phyloP scores from a whole-genome alignment of 2,797 vertebrate genomes.

The Thaleichthys pacificus region DNA sequence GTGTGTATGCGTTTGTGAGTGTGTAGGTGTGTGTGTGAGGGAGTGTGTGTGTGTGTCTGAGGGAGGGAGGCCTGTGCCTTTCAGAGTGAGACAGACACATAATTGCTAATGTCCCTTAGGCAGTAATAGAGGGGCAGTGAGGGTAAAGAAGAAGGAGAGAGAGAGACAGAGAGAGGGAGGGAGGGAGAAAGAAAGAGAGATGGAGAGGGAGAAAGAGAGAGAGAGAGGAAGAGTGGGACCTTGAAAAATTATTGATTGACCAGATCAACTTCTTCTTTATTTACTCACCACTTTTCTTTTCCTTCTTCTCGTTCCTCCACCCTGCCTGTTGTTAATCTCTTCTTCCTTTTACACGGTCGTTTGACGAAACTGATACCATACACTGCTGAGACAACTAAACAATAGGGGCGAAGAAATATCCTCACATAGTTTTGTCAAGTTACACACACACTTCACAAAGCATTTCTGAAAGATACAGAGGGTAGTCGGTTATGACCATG shows the following conservation, averaged over 20 bases:
- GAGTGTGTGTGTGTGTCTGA: not conserved
- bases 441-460: not conserved
- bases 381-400: not conserved
- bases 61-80: slow-evolving; percentile 41
- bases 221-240: slow-evolving; percentile 22
- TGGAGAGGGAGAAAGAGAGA: not conserved
- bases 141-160: too few relatives aligned
- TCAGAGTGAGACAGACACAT: slow-evolving; percentile 55
- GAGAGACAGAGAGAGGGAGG: too few relatives aligned
- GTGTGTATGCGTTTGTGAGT: slow-evolving; percentile 16
- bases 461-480: not conserved
- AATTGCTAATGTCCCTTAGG: slow-evolving; percentile 47
- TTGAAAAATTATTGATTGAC: too few relatives aligned
- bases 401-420: not conserved
- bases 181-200: too few relatives aligned
- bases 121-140: not conserved
- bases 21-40: slow-evolving; percentile 22
- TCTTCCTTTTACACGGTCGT: not conserved
- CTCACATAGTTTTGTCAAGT: not conserved
- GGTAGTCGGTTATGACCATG: slow-evolving; percentile 14
- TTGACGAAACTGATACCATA: too few relatives aligned
- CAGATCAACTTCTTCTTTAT: slow-evolving; percentile 16
- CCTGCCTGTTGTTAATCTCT: slow-evolving; percentile 12
- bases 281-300: not conserved
- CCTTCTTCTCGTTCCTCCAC: slow-evolving; percentile 20